Evolutionary conservation across 2,888 invertebrate genomes (phyloP), one percentile per base, ranked within the genome.

Genomic region (Anodontia alba): DNA sequence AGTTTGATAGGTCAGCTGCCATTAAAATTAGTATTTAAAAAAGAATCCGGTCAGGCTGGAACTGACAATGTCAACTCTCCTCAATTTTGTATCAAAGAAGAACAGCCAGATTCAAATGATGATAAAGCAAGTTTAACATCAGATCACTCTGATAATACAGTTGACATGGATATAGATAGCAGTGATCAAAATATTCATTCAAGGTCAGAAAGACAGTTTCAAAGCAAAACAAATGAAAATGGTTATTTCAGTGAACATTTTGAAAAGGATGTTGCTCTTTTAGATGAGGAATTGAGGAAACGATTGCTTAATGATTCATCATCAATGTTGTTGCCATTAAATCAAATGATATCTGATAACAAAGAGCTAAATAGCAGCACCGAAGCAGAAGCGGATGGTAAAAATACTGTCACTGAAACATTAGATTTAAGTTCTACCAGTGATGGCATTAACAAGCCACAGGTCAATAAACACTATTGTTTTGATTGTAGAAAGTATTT

Each of bases 251-350:
- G 33, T 26, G 57, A 26, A 17, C 23, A 66, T 31, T 54, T 80
- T 29, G 31, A 73, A 17, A 46, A 70, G 10, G 80, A 82, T 74
- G 76, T 85, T 17, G 76, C 69, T 57, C 17, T 68, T 31, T 69
- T 85, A 10, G 85, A 85, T 78, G 71, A 85, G 43, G 85, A 82
- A 17, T 36, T 85, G 15, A 70, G 82, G 51, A 80, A 79, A 70
- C 80, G 33, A 33, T 33, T 62, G 1, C 20, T 62, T 10, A 23
- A 62, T 20, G 33, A n/a, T 3, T 29, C 62, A 62, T 29, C 62
- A 62, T 62, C 62, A 62, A 8, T 62, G 12, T 33, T 62, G 7
- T 5, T 20, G 12, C 57, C 57, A 26, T 23, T 57, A 26, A 62
- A 33, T 17, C 17, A 62, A 10, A 17, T 2, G 17, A 31, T 62